phyloP scores from a whole-genome alignment of 2,797 vertebrate species.

The Fistularia tabacaria region DNA sequence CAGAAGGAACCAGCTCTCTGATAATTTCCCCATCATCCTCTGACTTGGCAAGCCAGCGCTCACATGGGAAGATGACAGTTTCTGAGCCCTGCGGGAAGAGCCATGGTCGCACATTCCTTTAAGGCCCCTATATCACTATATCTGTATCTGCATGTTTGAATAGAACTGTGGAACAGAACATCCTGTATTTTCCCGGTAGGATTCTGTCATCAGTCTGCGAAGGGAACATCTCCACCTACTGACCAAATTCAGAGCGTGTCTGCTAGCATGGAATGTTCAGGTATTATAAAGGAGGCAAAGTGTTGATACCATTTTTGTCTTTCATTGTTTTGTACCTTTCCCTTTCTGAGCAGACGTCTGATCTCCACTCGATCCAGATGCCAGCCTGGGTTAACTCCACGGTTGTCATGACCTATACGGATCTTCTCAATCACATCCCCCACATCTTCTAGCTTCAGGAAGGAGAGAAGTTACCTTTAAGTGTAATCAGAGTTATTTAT shows the following conservation, averaged over 20 bases:
- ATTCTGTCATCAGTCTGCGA: slow-evolving; percentile 3
- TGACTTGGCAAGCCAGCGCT: slow-evolving; percentile 91
- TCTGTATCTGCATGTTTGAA: neutral
- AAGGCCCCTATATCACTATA: too few species aligned
- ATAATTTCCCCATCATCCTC: slow-evolving; percentile 92
- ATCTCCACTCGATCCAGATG: slow-evolving; percentile 89
- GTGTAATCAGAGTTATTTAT: too few species aligned
- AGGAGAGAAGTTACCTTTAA: too few species aligned
- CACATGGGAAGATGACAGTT: slow-evolving; percentile 90
- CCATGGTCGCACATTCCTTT: neutral
- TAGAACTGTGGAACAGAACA: neutral
- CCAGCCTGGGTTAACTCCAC: slow-evolving; percentile 90
- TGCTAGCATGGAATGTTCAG: neutral
- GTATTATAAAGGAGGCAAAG: too few species aligned
- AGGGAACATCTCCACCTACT: slow-evolving; percentile 60
- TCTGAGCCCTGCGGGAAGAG: slow-evolving; percentile 83
- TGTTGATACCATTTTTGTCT: too few species aligned
- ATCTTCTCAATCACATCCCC: slow-evolving; percentile 95
- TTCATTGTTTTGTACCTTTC: slow-evolving; percentile 77
- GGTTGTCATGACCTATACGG: slow-evolving; percentile 87
- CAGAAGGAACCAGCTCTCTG: slow-evolving; percentile 90
- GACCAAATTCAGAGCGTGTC: slow-evolving; percentile 25
- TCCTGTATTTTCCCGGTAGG: neutral
- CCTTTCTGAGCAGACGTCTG: slow-evolving; percentile 89
- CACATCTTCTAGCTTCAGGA: slow-evolving; percentile 85